Percentiles rank a stretch among this genome's conserved stretches.
Conservation (phyloP, 2,888 invertebrate species). For the Galerucella pusilla region DNA sequence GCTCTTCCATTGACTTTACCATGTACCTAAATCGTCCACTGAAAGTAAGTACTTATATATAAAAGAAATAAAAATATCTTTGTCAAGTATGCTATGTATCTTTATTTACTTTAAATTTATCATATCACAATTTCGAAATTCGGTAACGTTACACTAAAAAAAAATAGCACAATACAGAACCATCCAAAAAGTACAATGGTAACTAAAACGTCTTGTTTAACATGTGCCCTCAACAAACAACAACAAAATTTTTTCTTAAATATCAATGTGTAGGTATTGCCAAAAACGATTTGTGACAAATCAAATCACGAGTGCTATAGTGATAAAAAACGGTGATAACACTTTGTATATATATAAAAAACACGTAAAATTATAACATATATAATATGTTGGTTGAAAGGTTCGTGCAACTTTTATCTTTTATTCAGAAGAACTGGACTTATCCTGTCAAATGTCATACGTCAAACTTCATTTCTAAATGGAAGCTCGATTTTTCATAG, state of each 20-base stretch:
- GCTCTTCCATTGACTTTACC: too few relatives aligned
- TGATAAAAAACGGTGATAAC: conserved; percentile 24
- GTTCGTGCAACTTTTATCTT: too few relatives aligned
- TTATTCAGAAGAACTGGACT: too few relatives aligned
- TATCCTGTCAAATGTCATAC: too few relatives aligned
- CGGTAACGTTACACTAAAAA: conserved; percentile 63
- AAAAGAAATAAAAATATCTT: conserved; percentile 8
- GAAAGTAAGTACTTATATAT: too few relatives aligned
- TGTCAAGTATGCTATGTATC: conserved; percentile 43
- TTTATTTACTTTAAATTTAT: conserved; percentile 52
- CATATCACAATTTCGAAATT: conserved; percentile 66
- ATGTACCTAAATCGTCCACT: too few relatives aligned
- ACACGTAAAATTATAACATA: conserved; percentile 23
- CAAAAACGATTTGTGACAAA: conserved; percentile 24
- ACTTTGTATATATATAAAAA: conserved; percentile 22
- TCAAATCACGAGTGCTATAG: conserved; percentile 30
- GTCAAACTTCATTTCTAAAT: too few relatives aligned
- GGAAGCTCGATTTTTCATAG: too few relatives aligned
- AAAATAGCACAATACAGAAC: conserved; percentile 45
- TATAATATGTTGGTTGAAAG: conserved; percentile 6
- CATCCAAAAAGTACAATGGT: conserved; percentile 44
- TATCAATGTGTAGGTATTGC: conserved; percentile 23
- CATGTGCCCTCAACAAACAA: conserved; percentile 45
- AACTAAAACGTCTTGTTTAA: conserved; percentile 41
- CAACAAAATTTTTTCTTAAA: conserved; percentile 43